These are phyloP conservation scores for Sebastiscus albofasciatus DNA, from an alignment of 2,797 vertebrate species.

Conservation along the genomic window DNA sequence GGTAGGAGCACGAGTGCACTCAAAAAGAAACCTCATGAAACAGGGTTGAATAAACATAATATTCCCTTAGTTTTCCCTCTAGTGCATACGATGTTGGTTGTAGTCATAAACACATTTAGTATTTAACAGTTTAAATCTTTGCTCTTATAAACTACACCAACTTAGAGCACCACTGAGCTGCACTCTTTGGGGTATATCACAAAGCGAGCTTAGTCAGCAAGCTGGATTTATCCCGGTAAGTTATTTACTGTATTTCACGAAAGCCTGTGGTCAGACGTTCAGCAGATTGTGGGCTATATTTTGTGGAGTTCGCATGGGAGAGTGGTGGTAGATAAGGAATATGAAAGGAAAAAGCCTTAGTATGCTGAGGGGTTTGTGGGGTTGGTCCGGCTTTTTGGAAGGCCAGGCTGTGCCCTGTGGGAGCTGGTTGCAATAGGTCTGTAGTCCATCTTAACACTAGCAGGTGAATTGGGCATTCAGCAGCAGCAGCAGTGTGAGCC, in stretches of 20 bases:
- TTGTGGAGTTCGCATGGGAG: background rate
- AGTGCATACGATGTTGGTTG: background rate
- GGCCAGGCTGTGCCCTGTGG: constrained; percentile 8
- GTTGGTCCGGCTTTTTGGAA: constrained; percentile 5
- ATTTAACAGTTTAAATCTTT: background rate
- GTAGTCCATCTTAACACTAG: constrained; percentile 25
- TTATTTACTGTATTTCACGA: constrained; percentile 21
- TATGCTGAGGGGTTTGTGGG: constrained; percentile 2
- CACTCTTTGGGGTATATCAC: background rate
- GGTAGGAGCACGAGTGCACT: too few species aligned
- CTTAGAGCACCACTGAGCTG: background rate
- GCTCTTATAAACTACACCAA: background rate
- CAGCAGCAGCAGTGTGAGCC: background rate
- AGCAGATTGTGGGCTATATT: constrained; percentile 17
- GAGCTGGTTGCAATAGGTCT: constrained; percentile 14
- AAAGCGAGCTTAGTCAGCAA: constrained; percentile 14
- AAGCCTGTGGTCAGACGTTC: background rate
- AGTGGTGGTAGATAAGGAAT: constrained; percentile 6
- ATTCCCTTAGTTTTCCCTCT: background rate
- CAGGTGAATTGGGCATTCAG: constrained; percentile 27
- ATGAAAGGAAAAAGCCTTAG: constrained; percentile 14
- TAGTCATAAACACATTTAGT: background rate
- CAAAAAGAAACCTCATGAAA: background rate
- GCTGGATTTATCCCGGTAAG: background rate
- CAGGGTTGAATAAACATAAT: background rate